Conservation (phyloP, 2,888 invertebrate species). For the Chirona hameri region DNA sequence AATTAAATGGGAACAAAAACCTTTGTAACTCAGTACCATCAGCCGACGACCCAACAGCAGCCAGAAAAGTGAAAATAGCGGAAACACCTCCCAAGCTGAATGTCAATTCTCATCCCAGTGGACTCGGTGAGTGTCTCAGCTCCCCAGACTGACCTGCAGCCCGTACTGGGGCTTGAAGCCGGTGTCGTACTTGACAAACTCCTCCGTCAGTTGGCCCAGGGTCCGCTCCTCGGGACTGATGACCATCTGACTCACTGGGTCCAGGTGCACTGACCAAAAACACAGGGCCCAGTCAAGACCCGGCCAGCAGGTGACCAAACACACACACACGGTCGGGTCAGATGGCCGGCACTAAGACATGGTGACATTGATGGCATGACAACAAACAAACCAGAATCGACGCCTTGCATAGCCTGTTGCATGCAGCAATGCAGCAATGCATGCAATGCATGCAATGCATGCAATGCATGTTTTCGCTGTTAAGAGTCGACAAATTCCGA, state of each 20-base stretch:
- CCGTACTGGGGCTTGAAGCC: not conserved
- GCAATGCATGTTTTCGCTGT: no score
- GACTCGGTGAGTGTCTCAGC: not conserved
- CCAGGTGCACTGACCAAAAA: not conserved
- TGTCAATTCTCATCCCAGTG: no score
- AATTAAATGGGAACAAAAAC: not conserved
- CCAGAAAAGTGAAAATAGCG: not conserved
- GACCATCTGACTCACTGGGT: not conserved
- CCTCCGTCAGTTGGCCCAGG: not conserved
- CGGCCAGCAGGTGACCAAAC: not conserved
- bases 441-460: no score
- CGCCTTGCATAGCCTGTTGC: no score
- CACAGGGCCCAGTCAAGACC: not conserved
- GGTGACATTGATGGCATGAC: no score
- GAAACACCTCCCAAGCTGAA: no score
- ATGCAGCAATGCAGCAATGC: no score
- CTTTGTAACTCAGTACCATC: not conserved
- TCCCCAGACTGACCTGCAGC: not conserved
- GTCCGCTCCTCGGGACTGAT: not conserved
- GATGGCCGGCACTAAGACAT: not conserved
- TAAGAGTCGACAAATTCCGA: no score
- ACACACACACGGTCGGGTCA: not conserved
- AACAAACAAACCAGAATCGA: no score
- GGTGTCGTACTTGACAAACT: conserved; percentile 11
- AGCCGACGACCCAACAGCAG: not conserved